phyloP scores from a whole-genome alignment of 2,888 invertebrate species.

The Hypolimnas misippus region DNA sequence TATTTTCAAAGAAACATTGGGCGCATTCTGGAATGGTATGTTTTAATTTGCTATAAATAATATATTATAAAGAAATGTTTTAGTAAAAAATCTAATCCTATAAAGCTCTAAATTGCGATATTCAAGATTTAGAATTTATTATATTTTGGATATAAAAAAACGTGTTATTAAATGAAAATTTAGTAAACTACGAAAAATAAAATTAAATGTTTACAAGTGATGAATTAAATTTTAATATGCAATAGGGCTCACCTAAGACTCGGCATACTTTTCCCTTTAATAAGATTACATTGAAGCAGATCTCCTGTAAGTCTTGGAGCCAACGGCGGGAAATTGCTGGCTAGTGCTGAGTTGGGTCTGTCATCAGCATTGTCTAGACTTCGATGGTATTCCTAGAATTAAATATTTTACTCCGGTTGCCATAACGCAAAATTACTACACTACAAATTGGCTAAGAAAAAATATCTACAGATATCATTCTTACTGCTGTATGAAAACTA shows the following conservation, averaged over 20 bases:
- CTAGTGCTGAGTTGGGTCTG: slow-evolving; percentile 88
- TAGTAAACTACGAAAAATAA: slow-evolving; percentile 38
- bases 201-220: slow-evolving; percentile 27
- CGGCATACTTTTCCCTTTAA: slow-evolving; percentile 98
- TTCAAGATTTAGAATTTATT: background rate
- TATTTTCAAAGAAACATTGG: slow-evolving; percentile 6
- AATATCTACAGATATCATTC: slow-evolving; percentile 86
- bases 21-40: slow-evolving; percentile 7
- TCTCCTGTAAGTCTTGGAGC: slow-evolving; percentile 81
- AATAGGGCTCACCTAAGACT: slow-evolving; percentile 90
- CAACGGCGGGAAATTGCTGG: slow-evolving; percentile 85
- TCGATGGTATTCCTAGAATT: slow-evolving; percentile 89
- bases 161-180: slow-evolving; percentile 17
- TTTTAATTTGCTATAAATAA: background rate
- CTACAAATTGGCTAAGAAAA: slow-evolving; percentile 43
- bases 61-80: background rate
- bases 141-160: slow-evolving; percentile 1
- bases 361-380: slow-evolving; percentile 93
- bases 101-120: slow-evolving; percentile 7
- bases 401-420: slow-evolving; percentile 4
- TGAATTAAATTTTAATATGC: slow-evolving; percentile 3
- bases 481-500: slow-evolving; percentile 79
- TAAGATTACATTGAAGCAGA: slow-evolving; percentile 86
- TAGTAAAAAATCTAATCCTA: slow-evolving; percentile 12
- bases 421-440: background rate